Evolutionary conservation across 2,797 vertebrate genomes (phyloP).

Genomic region (Arrhamphus sclerolepis): DNA sequence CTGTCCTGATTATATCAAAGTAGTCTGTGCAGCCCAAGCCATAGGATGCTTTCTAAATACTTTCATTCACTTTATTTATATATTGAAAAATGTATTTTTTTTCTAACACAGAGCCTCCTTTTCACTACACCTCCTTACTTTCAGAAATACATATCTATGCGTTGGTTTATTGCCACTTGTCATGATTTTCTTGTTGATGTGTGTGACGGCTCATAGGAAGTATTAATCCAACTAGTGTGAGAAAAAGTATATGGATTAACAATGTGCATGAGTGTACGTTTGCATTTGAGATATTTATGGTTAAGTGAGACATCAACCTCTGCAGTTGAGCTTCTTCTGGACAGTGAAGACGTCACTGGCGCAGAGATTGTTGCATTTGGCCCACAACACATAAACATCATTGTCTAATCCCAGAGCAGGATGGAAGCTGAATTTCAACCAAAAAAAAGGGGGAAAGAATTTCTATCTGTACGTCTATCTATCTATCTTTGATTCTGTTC

Average conservation of each 20-base stretch:
- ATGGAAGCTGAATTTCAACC: slow-evolving; percentile 28
- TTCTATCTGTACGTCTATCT: no score
- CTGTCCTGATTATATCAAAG: slow-evolving; percentile 36
- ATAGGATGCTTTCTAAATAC: no score
- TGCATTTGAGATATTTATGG: slow-evolving; percentile 62
- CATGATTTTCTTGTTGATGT: slow-evolving; percentile 29
- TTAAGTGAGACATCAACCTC: slow-evolving; percentile 54
- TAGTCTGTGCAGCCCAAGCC: slow-evolving; percentile 51
- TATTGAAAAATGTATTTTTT: not conserved
- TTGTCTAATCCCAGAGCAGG: slow-evolving; percentile 10
- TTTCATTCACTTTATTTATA: no score
- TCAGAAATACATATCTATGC: slow-evolving; percentile 23
- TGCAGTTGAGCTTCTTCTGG: slow-evolving; percentile 49
- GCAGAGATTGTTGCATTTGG: slow-evolving; percentile 50
- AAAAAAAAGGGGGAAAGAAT: slow-evolving; percentile 22
- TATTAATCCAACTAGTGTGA: slow-evolving; percentile 61
- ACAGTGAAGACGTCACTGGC: slow-evolving; percentile 28
- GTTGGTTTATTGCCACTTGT: slow-evolving; percentile 20
- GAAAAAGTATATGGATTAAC: slow-evolving; percentile 45
- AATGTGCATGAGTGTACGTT: slow-evolving; percentile 26
- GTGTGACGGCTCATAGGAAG: slow-evolving; percentile 33
- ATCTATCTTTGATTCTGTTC: no score
- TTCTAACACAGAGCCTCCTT: slow-evolving; percentile 27
- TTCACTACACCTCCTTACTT: slow-evolving; percentile 8
- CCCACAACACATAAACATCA: slow-evolving; percentile 35